These are phyloP conservation scores for Eristalis tenax DNA, from an alignment of 2,888 invertebrate genomes.

Conservation along the genomic window DNA sequence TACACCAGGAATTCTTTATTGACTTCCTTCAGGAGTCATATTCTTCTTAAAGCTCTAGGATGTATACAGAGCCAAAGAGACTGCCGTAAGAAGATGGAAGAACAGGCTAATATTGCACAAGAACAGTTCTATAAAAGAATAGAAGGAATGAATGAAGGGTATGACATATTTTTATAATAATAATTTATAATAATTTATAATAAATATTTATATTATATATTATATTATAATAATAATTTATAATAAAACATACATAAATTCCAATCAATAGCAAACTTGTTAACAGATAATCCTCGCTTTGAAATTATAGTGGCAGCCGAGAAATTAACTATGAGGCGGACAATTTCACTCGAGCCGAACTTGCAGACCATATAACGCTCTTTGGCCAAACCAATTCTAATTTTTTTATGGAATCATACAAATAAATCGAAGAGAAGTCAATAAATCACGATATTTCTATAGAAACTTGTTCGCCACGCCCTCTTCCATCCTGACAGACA, in stretches of 20 bases:
- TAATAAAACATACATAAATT: no score
- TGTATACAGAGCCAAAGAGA: conserved; percentile 30
- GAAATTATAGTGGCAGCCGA: neutral
- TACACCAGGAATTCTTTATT: neutral
- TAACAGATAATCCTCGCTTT: neutral
- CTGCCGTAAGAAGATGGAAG: neutral
- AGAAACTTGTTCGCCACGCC: conserved; percentile 32
- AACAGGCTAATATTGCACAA: neutral
- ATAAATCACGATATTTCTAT: conserved; percentile 54
- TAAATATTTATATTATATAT: no score
- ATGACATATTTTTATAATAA: no score
- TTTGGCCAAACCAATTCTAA: conserved; percentile 13
- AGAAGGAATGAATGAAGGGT: neutral
- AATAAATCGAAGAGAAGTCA: conserved; percentile 56
- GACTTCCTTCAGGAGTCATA: conserved; percentile 70
- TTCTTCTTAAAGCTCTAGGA: conserved; percentile 68
- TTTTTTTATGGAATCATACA: neutral
- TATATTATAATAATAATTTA: no score
- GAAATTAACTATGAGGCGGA: neutral
- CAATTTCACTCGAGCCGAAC: conserved; percentile 3
- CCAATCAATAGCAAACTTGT: neutral
- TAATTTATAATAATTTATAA: no score
- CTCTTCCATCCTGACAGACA: conserved; percentile 31
- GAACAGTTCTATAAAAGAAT: neutral
- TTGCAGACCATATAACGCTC: conserved; percentile 16